Conservation (phyloP, 2,888 invertebrate genomes). For the Megaustenia siamemsis region DNA sequence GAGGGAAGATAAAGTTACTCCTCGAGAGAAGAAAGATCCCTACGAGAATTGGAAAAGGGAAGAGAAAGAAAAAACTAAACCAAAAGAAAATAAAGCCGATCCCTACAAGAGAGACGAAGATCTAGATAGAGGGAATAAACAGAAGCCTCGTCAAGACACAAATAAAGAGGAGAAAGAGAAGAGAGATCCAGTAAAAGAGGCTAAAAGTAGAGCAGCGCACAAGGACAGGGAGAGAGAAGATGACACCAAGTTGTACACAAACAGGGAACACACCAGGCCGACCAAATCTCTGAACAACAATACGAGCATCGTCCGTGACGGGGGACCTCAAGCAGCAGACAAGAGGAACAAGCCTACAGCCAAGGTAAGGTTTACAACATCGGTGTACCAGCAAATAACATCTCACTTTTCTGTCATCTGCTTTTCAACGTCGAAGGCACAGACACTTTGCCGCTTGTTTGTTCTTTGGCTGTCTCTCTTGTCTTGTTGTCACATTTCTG, state of each 20-base stretch:
- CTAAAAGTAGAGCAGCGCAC: too few species aligned
- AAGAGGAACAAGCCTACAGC: conserved; percentile 20
- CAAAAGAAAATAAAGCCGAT: conserved; percentile 1
- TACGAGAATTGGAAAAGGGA: conserved; percentile 1
- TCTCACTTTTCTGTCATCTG: background rate
- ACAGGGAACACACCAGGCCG: background rate
- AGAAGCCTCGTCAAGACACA: background rate
- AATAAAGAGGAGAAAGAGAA: background rate
- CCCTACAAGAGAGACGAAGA: conserved; percentile 25
- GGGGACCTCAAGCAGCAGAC: background rate
- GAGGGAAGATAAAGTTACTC: background rate
- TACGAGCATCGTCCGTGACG: conserved; percentile 35
- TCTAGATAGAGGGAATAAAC: background rate
- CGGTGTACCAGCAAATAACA: background rate
- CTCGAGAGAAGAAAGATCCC: background rate
- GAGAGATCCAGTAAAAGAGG: background rate
- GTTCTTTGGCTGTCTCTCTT: background rate
- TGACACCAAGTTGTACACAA: background rate
- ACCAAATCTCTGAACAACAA: conserved; percentile 21
- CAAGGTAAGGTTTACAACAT: conserved; percentile 39
- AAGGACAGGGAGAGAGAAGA: conserved; percentile 26
- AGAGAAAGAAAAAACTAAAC: background rate
- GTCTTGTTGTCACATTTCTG: too few species aligned
- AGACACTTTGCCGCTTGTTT: background rate
- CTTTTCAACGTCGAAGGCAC: too few species aligned